Base-by-base conservation (phyloP, 2,113 vertebrate species). In the Eclectus roratus region DNA sequence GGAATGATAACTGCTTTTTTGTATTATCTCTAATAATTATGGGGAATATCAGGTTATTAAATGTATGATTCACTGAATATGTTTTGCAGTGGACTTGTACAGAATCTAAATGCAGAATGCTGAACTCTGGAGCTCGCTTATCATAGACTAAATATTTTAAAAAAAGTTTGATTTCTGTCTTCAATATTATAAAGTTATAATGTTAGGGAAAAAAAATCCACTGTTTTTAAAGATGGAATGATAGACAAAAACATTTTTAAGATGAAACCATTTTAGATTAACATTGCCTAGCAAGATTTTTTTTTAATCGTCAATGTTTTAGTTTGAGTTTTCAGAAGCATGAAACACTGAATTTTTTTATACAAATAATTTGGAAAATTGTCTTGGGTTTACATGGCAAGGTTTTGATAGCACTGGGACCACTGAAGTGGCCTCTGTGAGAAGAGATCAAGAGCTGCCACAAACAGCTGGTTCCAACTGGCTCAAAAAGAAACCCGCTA, bases 391-490 rank as follows among this genome's bases (percentile, higher is more conserved):
- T 73, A 29, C 16, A 49, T 21, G 20, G 16, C 35, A n/a, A 64
- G 7, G 11, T 63, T 80, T 65, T 78, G 28, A 9, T 37, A 64
- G 37, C 8, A 23, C 7, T 2, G 13, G 5, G 19, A 4, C 23
- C 83, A 5, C 19, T 49, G 16, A 7, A 12, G 7, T 44, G 27
- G 10, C 4, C 5, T 73, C 43, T 69, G 6, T 55, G 19, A 33
- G 28, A 73, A 29, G 60, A 73, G 6, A 29, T 27, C 18, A 23
- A 29, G 31, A 73, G 17, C 11, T 79, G 18, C 17, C 43, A 35
- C 47, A 47, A 20, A 56, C 13, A 47, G 46, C 6, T 1, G 1
- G 3, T 47, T 63, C 50, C 29, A n/a, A 0, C 5, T 24, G 29
- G 9, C 18, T 84, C 31, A n/a, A 27, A 81, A 85, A 49, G 28